Conservation (phyloP, 2,888 invertebrate genomes). For the Plutella xylostella region DNA sequence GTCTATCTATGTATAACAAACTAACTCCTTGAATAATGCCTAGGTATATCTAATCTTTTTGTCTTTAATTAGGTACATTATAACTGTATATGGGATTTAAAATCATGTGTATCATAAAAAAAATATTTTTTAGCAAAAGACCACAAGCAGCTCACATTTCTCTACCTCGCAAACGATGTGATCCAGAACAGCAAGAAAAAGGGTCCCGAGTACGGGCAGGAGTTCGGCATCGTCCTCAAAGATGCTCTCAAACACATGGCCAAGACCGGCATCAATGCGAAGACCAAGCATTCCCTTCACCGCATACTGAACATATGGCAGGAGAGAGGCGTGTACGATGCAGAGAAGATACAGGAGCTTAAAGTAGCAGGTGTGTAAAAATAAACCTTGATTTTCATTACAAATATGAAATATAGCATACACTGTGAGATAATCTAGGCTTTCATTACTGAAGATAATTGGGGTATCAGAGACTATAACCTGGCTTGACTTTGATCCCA, state of each 20-base stretch:
- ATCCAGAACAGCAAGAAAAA: conserved; percentile 99
- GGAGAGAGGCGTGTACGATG: conserved; percentile 90
- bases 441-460: no score
- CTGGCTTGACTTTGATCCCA: no score
- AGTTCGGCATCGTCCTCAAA: conserved; percentile 83
- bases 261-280: conserved; percentile 78
- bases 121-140: conserved; percentile 83
- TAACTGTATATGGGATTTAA: no score
- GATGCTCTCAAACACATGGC: conserved; percentile 90
- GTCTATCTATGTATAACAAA: no score
- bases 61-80: no score
- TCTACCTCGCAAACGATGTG: conserved; percentile 99
- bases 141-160: conserved; percentile 88
- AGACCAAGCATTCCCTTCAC: conserved; percentile 82
- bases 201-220: conserved; percentile 93
- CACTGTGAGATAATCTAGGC: no score
- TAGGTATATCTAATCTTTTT: no score
- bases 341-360: conserved; percentile 82
- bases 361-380: conserved; percentile 72
- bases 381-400: no score
- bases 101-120: no score
- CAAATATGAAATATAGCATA: no score
- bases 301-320: conserved; percentile 93
- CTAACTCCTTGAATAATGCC: no score
- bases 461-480: no score